These are phyloP conservation scores for Geotria australis DNA, from an alignment of 2,797 vertebrate genomes.

Conservation along the genomic window DNA sequence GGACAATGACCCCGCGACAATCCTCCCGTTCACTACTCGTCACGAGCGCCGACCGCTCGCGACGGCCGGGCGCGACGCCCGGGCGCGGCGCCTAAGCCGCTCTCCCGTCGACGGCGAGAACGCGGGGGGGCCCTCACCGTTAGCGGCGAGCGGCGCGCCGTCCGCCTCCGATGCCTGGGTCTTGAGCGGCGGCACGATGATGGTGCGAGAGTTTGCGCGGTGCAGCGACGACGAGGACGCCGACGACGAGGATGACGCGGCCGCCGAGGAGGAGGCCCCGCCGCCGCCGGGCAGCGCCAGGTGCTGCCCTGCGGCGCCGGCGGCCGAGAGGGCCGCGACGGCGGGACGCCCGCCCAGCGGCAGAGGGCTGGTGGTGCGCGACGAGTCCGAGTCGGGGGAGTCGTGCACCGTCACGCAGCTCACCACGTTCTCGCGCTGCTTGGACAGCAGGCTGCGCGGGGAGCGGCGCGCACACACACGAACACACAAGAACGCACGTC, in stretches of 20 bases:
- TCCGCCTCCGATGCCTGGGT: conserved; percentile 52
- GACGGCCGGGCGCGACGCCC: too few species aligned
- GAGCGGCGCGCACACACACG: neutral
- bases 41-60: too few species aligned
- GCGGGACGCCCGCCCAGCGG: neutral
- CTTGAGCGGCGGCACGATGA: conserved; percentile 88
- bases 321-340: neutral
- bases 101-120: too few species aligned
- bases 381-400: conserved; percentile 72
- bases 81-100: too few species aligned
- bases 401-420: conserved; percentile 96
- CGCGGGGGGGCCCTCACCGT: too few species aligned
- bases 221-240: too few species aligned
- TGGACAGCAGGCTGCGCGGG: conserved; percentile 38
- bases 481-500: too few species aligned
- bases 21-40: too few species aligned
- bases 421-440: conserved; percentile 93
- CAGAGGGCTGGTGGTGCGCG: conserved; percentile 71
- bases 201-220: conserved; percentile 47
- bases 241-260: conserved; percentile 20
- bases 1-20: too few species aligned
- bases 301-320: neutral
- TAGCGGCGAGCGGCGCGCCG: conserved; percentile 64
- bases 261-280: conserved; percentile 17
- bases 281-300: conserved; percentile 20